Base-by-base conservation (phyloP, 2,797 vertebrate species). In the Mormyrus hasselquistii region DNA sequence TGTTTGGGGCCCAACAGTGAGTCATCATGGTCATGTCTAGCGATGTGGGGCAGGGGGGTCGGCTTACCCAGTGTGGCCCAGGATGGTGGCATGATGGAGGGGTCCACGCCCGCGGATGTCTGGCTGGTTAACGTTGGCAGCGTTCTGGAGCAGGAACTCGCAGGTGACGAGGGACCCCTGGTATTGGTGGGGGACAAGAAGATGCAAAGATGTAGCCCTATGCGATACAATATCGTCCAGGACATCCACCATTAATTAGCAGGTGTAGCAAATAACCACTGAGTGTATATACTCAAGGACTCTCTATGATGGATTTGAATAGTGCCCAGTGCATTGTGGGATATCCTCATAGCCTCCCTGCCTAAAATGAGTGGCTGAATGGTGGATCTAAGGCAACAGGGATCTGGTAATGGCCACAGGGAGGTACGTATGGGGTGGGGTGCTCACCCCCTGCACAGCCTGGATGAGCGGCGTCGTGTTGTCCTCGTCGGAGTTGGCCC, bases 121-220 rank as follows among this genome's bases (percentile, higher is more conserved):
- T 93, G 96, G 96, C 96, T 99, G 98, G 96, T 99, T 99, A 49
- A 99, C 98, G 0, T 99, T 97, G 0, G 98, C 98, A 62, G 97
- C 98, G 0, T 99, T 99, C 95, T 99, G 98, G 83, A 99, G 97
- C 92, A 99, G 95, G 93, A 99, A 99, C 92, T 99, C 98, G 53
- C 98, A 99, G 22, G 97, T 96, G 89, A 99, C 96, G 93, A 99
- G 92, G 88, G 98, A 99, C 25, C 97, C 97, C 98, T 99, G 94
- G 7, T 88, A 38, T 91, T n/a, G 89, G 9, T 90, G 16, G 62
- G 57, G 53, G 22, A 38, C 3, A 88, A 38, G 59, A 29, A 90
- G 29, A 87, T 1, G 16, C 49, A 83, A 52, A 22, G 41, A 53
- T 38, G 16, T 19, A 47, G 50, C 16, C 85, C 12, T 16, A 2